Conservation (phyloP, 2,888 invertebrate species). For the Abrostola tripartita region DNA sequence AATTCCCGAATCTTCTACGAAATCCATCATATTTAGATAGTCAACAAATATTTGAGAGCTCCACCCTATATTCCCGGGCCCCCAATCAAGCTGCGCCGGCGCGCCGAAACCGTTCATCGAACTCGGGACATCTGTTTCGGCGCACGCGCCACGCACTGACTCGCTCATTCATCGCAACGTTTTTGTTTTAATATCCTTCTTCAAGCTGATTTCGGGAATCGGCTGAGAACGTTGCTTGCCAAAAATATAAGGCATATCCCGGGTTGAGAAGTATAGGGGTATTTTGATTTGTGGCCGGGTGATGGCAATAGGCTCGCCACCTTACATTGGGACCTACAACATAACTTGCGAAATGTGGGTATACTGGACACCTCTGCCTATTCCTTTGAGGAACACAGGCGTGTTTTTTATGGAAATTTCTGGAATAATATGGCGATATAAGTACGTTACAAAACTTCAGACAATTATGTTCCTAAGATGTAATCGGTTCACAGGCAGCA, state of each 20-base stretch:
- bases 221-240: neutral
- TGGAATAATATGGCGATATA: neutral
- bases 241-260: no score
- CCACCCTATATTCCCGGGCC: constrained; percentile 65
- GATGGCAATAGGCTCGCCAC: no score
- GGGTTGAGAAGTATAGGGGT: no score
- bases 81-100: constrained; percentile 54
- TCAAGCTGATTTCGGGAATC: constrained; percentile 9
- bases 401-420: neutral
- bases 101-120: constrained; percentile 80
- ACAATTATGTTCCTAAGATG: constrained; percentile 23
- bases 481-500: constrained; percentile 33
- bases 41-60: neutral
- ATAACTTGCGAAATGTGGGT: no score
- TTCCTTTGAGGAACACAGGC: no score
- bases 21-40: no score
- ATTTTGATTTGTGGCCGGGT: no score
- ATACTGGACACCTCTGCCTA: no score
- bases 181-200: constrained; percentile 56
- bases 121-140: constrained; percentile 78
- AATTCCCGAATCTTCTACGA: no score
- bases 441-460: neutral
- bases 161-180: constrained; percentile 68
- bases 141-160: constrained; percentile 59
- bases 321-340: no score